Evolutionary conservation across 2,888 invertebrate species (phyloP).

Genomic region (Andrena trimmerana): DNA sequence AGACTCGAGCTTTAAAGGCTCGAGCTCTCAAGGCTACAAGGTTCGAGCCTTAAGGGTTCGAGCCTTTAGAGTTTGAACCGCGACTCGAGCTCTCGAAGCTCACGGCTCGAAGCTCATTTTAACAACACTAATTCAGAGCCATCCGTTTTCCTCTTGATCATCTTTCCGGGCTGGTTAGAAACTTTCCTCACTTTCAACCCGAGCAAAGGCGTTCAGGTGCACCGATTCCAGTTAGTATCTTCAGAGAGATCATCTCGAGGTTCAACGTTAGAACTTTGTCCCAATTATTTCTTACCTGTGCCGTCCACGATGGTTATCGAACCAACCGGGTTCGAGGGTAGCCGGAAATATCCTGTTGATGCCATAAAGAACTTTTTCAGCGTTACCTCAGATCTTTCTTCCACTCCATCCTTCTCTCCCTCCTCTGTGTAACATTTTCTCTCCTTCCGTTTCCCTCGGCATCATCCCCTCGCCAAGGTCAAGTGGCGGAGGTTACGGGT

Average conservation of each 20-base stretch:
- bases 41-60: too few relatives aligned
- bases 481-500: conserved; percentile 76
- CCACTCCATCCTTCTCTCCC: conserved; percentile 3
- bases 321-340: neutral
- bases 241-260: neutral
- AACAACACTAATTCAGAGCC: too few relatives aligned
- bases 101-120: too few relatives aligned
- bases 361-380: conserved; percentile 28
- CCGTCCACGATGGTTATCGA: conserved; percentile 19
- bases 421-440: conserved; percentile 16
- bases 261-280: neutral
- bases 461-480: conserved; percentile 73
- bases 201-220: too few relatives aligned
- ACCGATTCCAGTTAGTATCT: neutral
- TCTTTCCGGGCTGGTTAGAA: too few relatives aligned
- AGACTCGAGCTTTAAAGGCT: too few relatives aligned
- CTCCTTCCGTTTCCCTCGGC: conserved; percentile 32
- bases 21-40: too few relatives aligned
- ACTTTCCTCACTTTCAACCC: too few relatives aligned
- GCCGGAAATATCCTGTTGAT: conserved; percentile 37
- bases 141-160: neutral
- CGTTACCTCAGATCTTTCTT: conserved; percentile 22
- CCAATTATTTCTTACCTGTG: conserved; percentile 35
- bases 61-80: too few relatives aligned
- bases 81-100: too few relatives aligned